Evolutionary conservation across 2,888 invertebrate genomes (phyloP).

Genomic region (Amphipyra berbera): DNA sequence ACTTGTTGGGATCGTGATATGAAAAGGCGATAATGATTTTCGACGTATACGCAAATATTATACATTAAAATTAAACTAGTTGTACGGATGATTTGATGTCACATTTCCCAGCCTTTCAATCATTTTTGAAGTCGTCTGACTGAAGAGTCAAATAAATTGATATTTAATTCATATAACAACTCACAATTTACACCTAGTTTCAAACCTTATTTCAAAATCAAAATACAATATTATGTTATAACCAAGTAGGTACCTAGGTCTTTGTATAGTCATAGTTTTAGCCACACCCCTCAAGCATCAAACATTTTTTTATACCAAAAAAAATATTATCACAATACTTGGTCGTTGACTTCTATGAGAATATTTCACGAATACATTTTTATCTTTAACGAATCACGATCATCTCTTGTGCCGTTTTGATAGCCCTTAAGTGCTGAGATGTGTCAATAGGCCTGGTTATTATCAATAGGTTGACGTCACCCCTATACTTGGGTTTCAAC

Average conservation of each 20-base stretch:
- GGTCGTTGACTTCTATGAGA: neutral
- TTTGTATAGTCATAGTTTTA: neutral
- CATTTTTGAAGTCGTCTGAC: too few relatives aligned
- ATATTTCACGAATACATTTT: constrained; percentile 1
- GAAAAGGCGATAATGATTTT: constrained; percentile 4
- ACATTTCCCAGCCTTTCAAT: neutral
- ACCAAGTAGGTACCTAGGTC: too few relatives aligned
- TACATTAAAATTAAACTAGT: neutral
- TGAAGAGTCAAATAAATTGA: neutral
- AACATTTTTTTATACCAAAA: neutral
- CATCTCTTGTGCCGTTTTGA: constrained; percentile 6
- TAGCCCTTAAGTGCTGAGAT: constrained; percentile 13
- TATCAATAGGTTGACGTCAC: constrained; percentile 7
- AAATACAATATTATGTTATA: neutral
- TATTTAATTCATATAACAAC: neutral
- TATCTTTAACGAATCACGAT: neutral
- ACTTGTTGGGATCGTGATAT: constrained; percentile 2
- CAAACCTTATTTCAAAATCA: neutral
- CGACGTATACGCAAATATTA: neutral
- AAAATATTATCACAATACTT: neutral
- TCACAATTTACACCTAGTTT: neutral
- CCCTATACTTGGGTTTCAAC: constrained; percentile 4
- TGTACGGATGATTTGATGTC: too few relatives aligned
- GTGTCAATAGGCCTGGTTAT: constrained; percentile 4
- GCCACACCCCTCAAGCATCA: neutral